Base-by-base conservation (phyloP, 2,113 vertebrate genomes). In the Pachypanchax playfairii region DNA sequence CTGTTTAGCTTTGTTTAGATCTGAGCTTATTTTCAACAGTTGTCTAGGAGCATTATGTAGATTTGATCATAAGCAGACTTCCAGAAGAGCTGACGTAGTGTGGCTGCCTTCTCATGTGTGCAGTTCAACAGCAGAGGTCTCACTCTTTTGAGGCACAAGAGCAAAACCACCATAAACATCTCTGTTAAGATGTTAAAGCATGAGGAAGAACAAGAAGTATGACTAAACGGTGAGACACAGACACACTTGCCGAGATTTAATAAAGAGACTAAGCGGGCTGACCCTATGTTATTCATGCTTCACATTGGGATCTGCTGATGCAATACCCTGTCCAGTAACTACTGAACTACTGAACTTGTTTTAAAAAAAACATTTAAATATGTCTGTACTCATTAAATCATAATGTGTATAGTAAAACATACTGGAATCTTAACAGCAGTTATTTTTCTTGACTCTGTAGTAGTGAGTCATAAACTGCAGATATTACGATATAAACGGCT, bases 81-180 rank as follows among this genome's bases (percentile, higher is more conserved):
- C 28, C 28, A 29, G 4, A 29, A 29, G 4, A 29, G 28, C 33
- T 20, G 22, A 22, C 48, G n/a, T n/a, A n/a, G n/a, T 17, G 24
- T 53, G 25, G 18, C 6, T 38, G 22, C 20, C 0, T 43, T 1
- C 8, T 56, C 18, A 38, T 35, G 25, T 44, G 24, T 58, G 48
- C 35, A 29, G 61, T 68, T 31, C 20, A 48, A 75, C 54, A 78
- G 67, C 79, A 78, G 66, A 79, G 71, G 71, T 80, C 77, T 75
- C 66, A 52, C 58, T 72, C 11, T 14, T 59, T 31, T n/a, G n/a
- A n/a, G n/a, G n/a, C n/a, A n/a, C n/a, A n/a, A n/a, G n/a, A n/a
- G n/a, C n/a, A n/a, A n/a, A n/a, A n/a, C n/a, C n/a, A n/a, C n/a
- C n/a, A n/a, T n/a, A n/a, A n/a, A n/a, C n/a, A n/a, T n/a, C n/a